Conservation (phyloP, 2,797 vertebrate species). For the Psittacula derbiana region DNA sequence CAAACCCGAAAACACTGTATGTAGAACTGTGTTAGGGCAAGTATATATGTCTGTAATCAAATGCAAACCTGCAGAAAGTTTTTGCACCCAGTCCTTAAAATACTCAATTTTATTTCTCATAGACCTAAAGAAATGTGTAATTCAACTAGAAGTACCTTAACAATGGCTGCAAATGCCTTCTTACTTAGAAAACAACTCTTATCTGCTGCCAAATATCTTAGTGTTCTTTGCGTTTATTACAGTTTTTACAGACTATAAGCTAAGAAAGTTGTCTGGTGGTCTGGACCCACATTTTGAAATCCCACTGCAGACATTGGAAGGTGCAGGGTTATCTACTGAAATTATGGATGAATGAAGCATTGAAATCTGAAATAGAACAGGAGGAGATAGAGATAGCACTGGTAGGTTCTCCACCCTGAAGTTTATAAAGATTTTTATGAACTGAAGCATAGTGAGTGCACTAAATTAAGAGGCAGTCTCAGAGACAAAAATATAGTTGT, state of each 20-base stretch:
- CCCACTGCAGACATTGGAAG: neutral
- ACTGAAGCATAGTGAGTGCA: neutral
- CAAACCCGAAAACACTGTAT: neutral
- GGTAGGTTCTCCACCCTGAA: neutral
- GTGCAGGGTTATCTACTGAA: accelerated
- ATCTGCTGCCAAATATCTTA: neutral
- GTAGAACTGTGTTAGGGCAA: neutral
- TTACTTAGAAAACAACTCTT: neutral
- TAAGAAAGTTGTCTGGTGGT: neutral
- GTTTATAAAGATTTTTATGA: neutral
- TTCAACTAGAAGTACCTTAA: neutral
- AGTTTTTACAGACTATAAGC: neutral
- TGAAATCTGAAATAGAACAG: neutral
- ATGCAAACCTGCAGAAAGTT: neutral
- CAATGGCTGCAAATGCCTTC: neutral
- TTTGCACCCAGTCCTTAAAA: neutral
- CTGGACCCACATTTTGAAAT: neutral
- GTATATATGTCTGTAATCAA: neutral
- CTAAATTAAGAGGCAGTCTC: neutral
- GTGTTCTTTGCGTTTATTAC: neutral
- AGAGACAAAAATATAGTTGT: neutral
- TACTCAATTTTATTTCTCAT: neutral
- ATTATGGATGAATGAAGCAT: neutral
- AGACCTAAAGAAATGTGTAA: neutral
- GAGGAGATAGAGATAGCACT: neutral